Conservation (phyloP, 1,140 invertebrate genomes). For the Pseudomyrmex flavicornis region DNA sequence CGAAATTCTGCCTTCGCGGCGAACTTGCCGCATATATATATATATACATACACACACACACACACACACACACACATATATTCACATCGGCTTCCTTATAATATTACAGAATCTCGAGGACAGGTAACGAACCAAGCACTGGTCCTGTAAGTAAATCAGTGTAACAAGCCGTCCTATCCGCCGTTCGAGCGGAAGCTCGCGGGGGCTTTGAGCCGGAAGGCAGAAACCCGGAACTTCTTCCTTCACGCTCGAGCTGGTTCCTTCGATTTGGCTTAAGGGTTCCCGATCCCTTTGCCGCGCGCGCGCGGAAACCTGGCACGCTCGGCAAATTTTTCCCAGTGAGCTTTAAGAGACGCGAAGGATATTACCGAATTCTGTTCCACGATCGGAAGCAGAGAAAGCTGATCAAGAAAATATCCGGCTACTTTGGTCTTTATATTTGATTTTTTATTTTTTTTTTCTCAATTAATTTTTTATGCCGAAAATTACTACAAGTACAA, state of each 20-base stretch:
- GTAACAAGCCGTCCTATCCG: constrained; percentile 73
- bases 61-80: not conserved
- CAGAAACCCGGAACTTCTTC: constrained; percentile 68
- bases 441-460: not conserved
- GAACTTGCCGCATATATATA: constrained; percentile 25
- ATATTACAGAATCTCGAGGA: constrained; percentile 68
- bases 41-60: not conserved
- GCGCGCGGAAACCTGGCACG: constrained; percentile 30
- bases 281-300: constrained; percentile 57
- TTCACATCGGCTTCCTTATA: constrained; percentile 63
- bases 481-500: not conserved
- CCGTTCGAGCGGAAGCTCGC: constrained; percentile 71
- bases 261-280: constrained; percentile 72
- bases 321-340: constrained; percentile 48
- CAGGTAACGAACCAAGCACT: constrained; percentile 73
- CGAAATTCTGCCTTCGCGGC: constrained; percentile 42
- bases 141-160: constrained; percentile 73
- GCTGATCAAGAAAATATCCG: constrained; percentile 18
- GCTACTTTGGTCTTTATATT: not conserved
- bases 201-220: constrained; percentile 51
- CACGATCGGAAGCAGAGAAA: not conserved
- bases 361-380: constrained; percentile 20
- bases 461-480: not conserved
- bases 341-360: constrained; percentile 27
- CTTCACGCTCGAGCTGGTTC: constrained; percentile 66